Conservation (phyloP, 1,140 invertebrate species). For the Proales similis region DNA sequence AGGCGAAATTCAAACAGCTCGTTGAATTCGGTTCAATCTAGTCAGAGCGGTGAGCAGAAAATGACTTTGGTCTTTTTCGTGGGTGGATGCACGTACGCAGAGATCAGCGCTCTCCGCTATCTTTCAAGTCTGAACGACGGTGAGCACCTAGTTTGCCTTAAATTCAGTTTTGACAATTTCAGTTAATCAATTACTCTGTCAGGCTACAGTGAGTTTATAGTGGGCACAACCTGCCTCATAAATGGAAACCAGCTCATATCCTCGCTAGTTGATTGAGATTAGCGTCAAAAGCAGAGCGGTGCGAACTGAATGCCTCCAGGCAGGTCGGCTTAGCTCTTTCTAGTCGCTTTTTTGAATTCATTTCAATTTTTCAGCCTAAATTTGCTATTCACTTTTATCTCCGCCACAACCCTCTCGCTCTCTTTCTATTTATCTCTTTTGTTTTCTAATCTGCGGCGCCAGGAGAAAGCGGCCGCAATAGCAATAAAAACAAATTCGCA, state of each 20-base stretch:
- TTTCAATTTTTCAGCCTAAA: too few relatives aligned
- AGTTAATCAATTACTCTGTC: neutral
- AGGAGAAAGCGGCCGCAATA: too few relatives aligned
- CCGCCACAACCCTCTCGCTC: too few relatives aligned
- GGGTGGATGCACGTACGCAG: slow-evolving; percentile 89
- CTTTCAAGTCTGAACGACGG: slow-evolving; percentile 82
- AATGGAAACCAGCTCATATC: slow-evolving; percentile 22
- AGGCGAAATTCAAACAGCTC: slow-evolving; percentile 51
- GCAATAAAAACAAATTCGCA: too few relatives aligned
- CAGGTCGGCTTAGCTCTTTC: too few relatives aligned
- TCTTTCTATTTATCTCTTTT: too few relatives aligned
- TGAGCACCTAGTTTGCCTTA: slow-evolving; percentile 47
- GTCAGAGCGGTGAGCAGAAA: slow-evolving; percentile 47
- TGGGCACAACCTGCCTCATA: slow-evolving; percentile 22
- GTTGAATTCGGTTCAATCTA: slow-evolving; percentile 46
- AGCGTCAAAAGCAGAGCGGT: too few relatives aligned
- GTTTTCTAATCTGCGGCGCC: too few relatives aligned
- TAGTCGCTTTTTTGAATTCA: too few relatives aligned
- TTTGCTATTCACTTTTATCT: too few relatives aligned
- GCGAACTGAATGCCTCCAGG: too few relatives aligned
- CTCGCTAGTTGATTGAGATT: slow-evolving; percentile 1
- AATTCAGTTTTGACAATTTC: neutral
- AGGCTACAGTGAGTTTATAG: slow-evolving; percentile 9
- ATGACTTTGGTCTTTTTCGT: slow-evolving; percentile 88
- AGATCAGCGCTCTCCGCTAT: slow-evolving; percentile 82